Evolutionary conservation across 1,140 invertebrate species (phyloP), one percentile per base, ranked within the genome.

Genomic region (Zaprionus kolodkinae): DNA sequence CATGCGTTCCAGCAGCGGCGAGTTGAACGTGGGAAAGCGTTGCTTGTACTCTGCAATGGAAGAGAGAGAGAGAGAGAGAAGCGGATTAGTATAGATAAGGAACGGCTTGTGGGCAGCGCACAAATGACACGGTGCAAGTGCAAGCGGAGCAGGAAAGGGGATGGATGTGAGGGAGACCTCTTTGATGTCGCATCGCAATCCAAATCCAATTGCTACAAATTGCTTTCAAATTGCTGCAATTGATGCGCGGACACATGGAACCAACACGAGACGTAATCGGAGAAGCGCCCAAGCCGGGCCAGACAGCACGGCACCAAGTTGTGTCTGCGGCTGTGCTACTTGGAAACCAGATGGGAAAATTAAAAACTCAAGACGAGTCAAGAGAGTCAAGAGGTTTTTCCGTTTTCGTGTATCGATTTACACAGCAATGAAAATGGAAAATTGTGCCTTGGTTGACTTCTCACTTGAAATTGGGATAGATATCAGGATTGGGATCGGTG

Each of bases 1-100:
- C 62, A 94, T 92, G 52, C 94, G 93, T 76, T 94, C 94, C 72
- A 91, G 68, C 64, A 92, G 48, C 43, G 91, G 91, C 61, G 91
- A 92, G 36, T 86, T 83, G 60, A 91, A 87, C 72, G 82, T 80
- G 81, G 91, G 82, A 82, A 91, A 92, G 12, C 88, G 82, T 61
- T 92, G 91, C 45, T 90, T 89, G 80, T 91, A 92, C 48, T 92
- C 91, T 92, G 63, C 0, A 79, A 78, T 36, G 9, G 25, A 45
- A 45, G 27, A 45, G n/a, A 17, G 11, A 11, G 13, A 45, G 27
- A 45, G n/a, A 17, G 11, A 11, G 13, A n/a, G 43, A 25, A 62
- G 27, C 15, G 45, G 17, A 79, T 72, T 27, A 67, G 56, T 60
- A 13, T 0, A 55, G 52, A 55, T 33, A 21, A 30, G 45, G n/a